These are phyloP conservation scores for Artibeus jamaicensis DNA, from an alignment of 2,797 vertebrate genomes.

Conservation along the genomic window DNA sequence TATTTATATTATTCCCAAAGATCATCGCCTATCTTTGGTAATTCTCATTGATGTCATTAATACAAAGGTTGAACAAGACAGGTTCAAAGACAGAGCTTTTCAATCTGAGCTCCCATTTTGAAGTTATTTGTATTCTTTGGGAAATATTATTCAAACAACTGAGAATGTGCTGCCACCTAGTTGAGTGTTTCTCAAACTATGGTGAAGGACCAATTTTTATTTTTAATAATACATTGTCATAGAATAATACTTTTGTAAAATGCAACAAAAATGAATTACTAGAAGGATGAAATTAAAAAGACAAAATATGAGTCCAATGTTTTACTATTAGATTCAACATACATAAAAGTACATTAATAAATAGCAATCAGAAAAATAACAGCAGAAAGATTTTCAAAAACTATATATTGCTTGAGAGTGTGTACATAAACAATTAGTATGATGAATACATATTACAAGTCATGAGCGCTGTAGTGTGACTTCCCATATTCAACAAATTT, in stretches of 20 bases:
- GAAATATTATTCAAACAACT: not conserved
- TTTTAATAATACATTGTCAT: not conserved
- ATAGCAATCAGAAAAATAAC: not conserved
- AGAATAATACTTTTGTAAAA: not conserved
- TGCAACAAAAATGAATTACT: not conserved
- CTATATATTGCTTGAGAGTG: not conserved
- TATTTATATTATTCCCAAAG: not conserved
- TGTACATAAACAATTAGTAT: not conserved
- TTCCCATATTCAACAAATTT: not conserved
- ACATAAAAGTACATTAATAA: not conserved
- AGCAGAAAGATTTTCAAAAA: conserved; percentile 11
- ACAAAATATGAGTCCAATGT: not conserved
- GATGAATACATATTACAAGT: not conserved
- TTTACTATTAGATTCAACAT: not conserved
- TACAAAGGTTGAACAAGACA: not conserved
- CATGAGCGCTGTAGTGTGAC: not conserved
- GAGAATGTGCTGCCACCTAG: not conserved
- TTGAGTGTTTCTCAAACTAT: not conserved
- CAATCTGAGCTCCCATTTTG: not conserved
- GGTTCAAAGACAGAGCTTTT: not conserved
- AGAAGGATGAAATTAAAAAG: not conserved
- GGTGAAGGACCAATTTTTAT: not conserved
- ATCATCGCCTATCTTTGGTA: not conserved
- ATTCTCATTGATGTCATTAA: not conserved
- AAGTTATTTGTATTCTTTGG: not conserved